Evolutionary conservation across 2,888 invertebrate species (phyloP), one percentile per base, ranked within the genome.

Genomic region (Eurois occulta): DNA sequence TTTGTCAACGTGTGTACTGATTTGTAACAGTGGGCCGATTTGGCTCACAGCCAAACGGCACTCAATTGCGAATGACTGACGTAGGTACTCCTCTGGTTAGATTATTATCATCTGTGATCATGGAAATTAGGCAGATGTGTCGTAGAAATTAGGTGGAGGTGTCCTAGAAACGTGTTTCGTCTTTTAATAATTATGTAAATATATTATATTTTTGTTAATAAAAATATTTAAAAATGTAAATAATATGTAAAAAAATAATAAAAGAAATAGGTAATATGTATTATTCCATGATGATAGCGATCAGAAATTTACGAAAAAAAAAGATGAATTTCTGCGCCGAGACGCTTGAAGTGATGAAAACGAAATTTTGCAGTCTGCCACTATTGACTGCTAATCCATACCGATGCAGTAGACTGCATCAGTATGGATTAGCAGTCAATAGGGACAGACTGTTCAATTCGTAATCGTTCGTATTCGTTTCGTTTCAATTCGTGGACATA

Each of bases 21-120:
- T 86, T 85, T 81, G 82, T 80, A 72, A 84, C 84, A 90, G 79
- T 86, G 78, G 77, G 85, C 77, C 62, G 52, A 78, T 75, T 83
- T 91, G 90, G 90, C 81, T 18, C 21, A 35, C 32, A 10, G 86
- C 91, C 90, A 90, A 87, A 75, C 67, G 80, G 83, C 75, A 85
- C 80, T 86, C 82, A 81, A 87, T 86, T 65, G 83, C 83, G 76
- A 86, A 86, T 80, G 84, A 83, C 72, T 87, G 88, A 87, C 87
- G 84, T 80, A 84, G 79, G 52, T 71, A 78, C 75, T 78, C 68
- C 72, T 75, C 62, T 32, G 65, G 77, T 74, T 62, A 78, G 82
- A 84, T 80, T 78, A 83, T 83, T 65, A 86, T 87, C 86, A 84
- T 84, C 65, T 60, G 77, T 58, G 73, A 72, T 82, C 77, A 58